Percentiles rank a stretch among this genome's conserved stretches.
Evolutionary conservation across 2,113 vertebrate genomes (phyloP).

Genomic region (Equus quagga): DNA sequence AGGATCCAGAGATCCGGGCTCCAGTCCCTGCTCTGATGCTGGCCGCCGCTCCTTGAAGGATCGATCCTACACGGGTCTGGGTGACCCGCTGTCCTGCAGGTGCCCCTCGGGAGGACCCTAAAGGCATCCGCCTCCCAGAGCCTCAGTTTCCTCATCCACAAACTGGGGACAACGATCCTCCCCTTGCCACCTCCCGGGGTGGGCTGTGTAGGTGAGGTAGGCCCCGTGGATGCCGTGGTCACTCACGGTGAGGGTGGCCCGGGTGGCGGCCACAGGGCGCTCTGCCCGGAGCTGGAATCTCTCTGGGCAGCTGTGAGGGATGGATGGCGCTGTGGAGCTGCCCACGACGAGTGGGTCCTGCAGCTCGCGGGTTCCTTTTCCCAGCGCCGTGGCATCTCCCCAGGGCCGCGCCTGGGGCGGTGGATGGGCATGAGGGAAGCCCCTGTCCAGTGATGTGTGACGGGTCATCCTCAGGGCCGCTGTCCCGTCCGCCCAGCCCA

Average conservation of each 20-base stretch:
- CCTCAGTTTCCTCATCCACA: background rate
- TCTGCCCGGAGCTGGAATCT: background rate
- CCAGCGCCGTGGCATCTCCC: too few species aligned
- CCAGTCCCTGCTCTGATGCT: fast-evolving
- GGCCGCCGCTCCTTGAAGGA: too few species aligned
- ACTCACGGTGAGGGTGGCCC: background rate
- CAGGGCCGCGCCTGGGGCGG: fast-evolving
- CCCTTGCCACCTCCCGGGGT: background rate
- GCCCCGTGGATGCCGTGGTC: fast-evolving
- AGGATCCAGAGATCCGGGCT: background rate
- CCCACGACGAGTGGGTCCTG: fast-evolving
- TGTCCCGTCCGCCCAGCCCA: fast-evolving
- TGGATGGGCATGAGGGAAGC: fast-evolving
- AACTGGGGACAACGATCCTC: background rate
- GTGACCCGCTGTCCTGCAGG: too few species aligned
- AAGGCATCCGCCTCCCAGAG: fast-evolving
- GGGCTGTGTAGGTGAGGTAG: background rate
- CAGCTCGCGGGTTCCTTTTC: too few species aligned
- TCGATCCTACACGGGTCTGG: background rate
- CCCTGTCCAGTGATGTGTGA: fast-evolving
- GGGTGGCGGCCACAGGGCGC: background rate
- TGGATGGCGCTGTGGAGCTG: fast-evolving
- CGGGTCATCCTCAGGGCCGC: background rate
- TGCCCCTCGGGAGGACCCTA: background rate
- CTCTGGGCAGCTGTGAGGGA: background rate